Evolutionary conservation across 2,888 invertebrate genomes (phyloP).

Genomic region (Archips xylosteana): DNA sequence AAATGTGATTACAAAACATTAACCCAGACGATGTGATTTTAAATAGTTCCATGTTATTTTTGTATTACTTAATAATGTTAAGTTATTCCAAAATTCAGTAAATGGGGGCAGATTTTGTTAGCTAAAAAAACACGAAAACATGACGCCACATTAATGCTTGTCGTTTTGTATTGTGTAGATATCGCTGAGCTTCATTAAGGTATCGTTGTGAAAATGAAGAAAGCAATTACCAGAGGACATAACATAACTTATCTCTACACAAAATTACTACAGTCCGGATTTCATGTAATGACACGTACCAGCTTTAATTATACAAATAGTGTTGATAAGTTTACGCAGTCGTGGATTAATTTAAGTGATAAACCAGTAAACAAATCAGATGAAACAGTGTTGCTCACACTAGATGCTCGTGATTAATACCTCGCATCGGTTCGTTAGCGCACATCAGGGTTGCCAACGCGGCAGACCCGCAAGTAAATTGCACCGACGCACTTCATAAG

Average conservation of each 20-base stretch:
- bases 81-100: background rate
- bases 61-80: no score
- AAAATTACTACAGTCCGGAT: background rate
- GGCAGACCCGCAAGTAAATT: conserved; percentile 72
- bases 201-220: background rate
- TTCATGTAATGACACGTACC: background rate
- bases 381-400: conserved; percentile 47
- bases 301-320: background rate
- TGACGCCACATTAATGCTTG: background rate
- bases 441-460: conserved; percentile 71
- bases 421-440: conserved; percentile 65
- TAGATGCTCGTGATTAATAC: conserved; percentile 49
- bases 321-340: background rate
- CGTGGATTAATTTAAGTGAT: conserved; percentile 9
- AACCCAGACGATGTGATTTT: no score
- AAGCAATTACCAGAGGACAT: background rate
- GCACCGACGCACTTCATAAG: conserved; percentile 75
- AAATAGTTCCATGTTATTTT: no score
- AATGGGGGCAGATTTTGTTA: background rate
- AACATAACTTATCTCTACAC: background rate
- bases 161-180: background rate
- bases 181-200: background rate
- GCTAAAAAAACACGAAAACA: background rate
- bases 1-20: no score
- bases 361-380: conserved; percentile 31